Conservation (phyloP, 2,113 vertebrate species). For the Gobio gobio region DNA sequence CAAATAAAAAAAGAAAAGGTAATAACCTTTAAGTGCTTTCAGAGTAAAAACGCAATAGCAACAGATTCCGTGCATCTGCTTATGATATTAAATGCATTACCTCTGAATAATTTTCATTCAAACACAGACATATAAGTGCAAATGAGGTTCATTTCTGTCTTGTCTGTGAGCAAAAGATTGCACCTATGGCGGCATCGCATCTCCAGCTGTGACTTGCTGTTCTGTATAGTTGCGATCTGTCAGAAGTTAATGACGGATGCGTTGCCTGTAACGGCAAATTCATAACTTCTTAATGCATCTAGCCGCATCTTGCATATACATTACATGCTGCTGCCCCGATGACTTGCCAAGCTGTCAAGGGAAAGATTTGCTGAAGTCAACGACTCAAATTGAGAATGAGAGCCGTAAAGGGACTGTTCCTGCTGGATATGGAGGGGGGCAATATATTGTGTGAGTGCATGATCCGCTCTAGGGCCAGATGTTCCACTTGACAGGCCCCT, state of each 20-base stretch:
- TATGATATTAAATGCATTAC: slow-evolving; percentile 29
- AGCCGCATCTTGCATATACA: neutral
- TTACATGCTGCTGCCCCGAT: neutral
- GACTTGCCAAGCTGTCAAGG: slow-evolving; percentile 20
- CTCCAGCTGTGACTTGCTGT: slow-evolving; percentile 15
- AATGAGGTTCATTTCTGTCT: neutral
- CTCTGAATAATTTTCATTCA: slow-evolving; percentile 16
- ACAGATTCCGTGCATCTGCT: slow-evolving; percentile 13
- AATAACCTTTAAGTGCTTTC: slow-evolving; percentile 54
- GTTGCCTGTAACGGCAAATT: neutral
- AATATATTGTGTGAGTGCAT: slow-evolving; percentile 40
- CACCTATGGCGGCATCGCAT: neutral
- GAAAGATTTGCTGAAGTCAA: slow-evolving; percentile 7
- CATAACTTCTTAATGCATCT: slow-evolving; percentile 8
- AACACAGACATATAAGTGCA: slow-evolving; percentile 2
- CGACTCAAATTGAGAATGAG: slow-evolving; percentile 25
- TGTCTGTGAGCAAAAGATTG: neutral
- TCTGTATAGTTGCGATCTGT: neutral
- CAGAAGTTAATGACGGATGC: slow-evolving; percentile 1
- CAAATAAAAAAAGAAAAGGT: slow-evolving; percentile 36
- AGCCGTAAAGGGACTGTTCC: slow-evolving; percentile 3
- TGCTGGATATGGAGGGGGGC: neutral
- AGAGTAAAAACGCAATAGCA: slow-evolving; percentile 9
- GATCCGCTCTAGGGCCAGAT: slow-evolving; percentile 58
- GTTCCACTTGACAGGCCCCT: slow-evolving; percentile 61